Evolutionary conservation across 2,113 vertebrate species (phyloP).

Genomic region (Colistium nudipinnis): DNA sequence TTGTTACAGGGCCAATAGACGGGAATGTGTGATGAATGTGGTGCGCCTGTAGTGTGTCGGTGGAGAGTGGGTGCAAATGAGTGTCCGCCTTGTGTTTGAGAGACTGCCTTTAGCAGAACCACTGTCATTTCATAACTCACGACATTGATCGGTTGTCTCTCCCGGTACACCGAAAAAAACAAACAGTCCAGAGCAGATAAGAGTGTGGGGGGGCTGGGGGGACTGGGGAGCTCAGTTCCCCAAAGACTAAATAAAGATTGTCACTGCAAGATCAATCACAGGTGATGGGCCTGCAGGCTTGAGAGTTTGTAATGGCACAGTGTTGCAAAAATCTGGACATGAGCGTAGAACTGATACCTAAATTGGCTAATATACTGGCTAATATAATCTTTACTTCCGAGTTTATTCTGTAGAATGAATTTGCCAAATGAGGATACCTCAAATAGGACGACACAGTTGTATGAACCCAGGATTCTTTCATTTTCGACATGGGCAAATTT

Average conservation of each 20-base stretch:
- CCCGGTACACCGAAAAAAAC: constrained; percentile 56
- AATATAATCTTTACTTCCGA: no score
- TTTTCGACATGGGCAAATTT: no score
- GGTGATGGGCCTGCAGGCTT: constrained; percentile 32
- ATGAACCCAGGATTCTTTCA: no score
- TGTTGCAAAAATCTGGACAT: not conserved
- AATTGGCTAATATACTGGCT: no score
- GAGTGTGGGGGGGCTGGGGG: constrained; percentile 30
- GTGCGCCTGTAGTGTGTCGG: constrained; percentile 22
- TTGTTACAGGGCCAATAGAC: constrained; percentile 50
- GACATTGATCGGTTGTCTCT: constrained; percentile 71
- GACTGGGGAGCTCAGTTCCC: constrained; percentile 15
- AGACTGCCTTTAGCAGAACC: constrained; percentile 62
- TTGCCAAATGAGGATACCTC: no score
- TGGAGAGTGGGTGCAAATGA: constrained; percentile 48
- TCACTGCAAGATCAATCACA: constrained; percentile 62
- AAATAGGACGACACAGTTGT: no score
- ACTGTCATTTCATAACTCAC: constrained; percentile 81
- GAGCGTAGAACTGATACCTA: not conserved
- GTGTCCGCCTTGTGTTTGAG: constrained; percentile 64
- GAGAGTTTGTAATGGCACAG: constrained; percentile 14
- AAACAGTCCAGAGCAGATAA: constrained; percentile 67
- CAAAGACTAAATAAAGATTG: constrained; percentile 61
- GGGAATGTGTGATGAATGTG: constrained; percentile 63
- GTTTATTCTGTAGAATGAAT: no score